Percentiles rank a stretch among this genome's conserved stretches.
Conservation (phyloP, 1,140 invertebrate species). For the Lethocerus indicus region DNA sequence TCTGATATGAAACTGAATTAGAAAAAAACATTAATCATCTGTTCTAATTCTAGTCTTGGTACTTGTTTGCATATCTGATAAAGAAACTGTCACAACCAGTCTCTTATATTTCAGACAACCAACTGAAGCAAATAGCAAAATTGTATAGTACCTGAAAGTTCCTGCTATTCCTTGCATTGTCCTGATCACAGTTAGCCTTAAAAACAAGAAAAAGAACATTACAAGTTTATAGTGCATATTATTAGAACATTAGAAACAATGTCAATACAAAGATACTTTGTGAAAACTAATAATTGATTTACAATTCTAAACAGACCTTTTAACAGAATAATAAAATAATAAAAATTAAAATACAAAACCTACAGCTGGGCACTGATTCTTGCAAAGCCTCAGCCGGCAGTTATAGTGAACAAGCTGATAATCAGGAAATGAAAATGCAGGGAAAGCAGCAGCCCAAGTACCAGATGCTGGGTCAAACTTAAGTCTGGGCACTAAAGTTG, state of each 20-base stretch:
- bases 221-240: neutral
- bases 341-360: no score
- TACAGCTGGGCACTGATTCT: slow-evolving; percentile 2
- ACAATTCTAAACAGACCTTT: neutral
- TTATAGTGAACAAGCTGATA: slow-evolving; percentile 9
- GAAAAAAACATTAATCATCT: no score
- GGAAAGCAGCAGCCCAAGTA: slow-evolving; percentile 12
- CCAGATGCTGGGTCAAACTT: neutral
- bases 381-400: slow-evolving; percentile 10
- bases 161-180: slow-evolving; percentile 5
- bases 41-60: no score
- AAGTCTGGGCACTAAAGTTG: slow-evolving; percentile 3
- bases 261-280: neutral
- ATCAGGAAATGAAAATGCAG: slow-evolving; percentile 13
- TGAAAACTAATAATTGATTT: neutral
- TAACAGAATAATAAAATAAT: no score
- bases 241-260: neutral
- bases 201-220: no score
- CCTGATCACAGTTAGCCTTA: no score
- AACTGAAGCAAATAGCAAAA: no score
- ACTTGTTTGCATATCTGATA: no score
- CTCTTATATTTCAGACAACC: no score
- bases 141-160: slow-evolving; percentile 6
- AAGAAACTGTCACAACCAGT: no score
- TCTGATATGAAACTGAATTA: no score